These are phyloP conservation scores for Sitophilus oryzae DNA, from an alignment of 1,140 invertebrate species.

Conservation along the genomic window DNA sequence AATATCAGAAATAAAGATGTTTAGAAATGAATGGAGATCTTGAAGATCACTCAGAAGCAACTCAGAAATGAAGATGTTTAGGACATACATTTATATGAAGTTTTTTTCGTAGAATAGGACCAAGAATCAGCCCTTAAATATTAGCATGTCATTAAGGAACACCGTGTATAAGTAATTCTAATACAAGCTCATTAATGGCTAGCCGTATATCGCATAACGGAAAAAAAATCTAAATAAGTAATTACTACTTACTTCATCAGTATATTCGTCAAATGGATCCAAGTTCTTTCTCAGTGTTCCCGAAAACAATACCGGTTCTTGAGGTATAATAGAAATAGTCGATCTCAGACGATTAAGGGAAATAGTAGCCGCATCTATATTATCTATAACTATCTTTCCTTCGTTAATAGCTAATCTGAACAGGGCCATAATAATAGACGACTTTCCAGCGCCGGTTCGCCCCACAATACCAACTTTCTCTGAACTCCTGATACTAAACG, in stretches of 20 bases:
- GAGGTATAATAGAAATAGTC: conserved; percentile 76
- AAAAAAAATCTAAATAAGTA: not conserved
- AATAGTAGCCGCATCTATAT: conserved; percentile 55
- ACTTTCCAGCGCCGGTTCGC: conserved; percentile 62
- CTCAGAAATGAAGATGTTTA: no score
- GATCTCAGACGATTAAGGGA: conserved; percentile 63
- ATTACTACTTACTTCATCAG: conserved; percentile 60
- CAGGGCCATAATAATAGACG: conserved; percentile 66
- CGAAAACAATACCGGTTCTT: conserved; percentile 77
- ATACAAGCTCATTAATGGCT: not conserved
- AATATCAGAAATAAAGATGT: no score
- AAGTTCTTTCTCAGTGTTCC: conserved; percentile 76
- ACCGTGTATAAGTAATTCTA: not conserved
- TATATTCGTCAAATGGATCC: conserved; percentile 71
- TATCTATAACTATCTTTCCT: conserved; percentile 70
- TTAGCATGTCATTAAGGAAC: no score
- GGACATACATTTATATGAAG: no score
- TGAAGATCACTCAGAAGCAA: no score
- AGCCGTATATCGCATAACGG: not conserved
- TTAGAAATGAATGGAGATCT: no score
- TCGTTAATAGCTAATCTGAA: conserved; percentile 64
- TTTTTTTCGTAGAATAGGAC: no score
- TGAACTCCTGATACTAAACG: conserved; percentile 52
- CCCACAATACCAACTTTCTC: conserved; percentile 53
- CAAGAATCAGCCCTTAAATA: no score